A percentile compares a stretch with the other conserved stretches of the same genome.
These are phyloP conservation scores for Crematogaster levior DNA, from an alignment of 2,888 invertebrate species.

Conservation along the genomic window DNA sequence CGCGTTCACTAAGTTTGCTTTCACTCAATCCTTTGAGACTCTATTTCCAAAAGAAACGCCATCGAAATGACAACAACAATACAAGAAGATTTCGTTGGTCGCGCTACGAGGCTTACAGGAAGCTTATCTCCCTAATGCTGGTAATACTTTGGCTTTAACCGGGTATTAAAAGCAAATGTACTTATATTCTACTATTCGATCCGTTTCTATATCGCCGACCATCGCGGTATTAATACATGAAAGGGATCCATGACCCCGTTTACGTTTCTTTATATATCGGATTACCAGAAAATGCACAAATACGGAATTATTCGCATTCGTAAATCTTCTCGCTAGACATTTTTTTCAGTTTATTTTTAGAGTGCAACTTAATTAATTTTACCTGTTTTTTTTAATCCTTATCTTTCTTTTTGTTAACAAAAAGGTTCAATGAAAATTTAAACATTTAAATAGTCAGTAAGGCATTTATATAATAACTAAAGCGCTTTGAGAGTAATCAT, in stretches of 20 bases:
- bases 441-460: background rate
- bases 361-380: background rate
- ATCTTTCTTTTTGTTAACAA: background rate
- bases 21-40: conserved; percentile 74
- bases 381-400: background rate
- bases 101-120: conserved; percentile 61
- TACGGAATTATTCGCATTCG: conserved; percentile 11
- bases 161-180: conserved; percentile 81
- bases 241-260: conserved; percentile 73
- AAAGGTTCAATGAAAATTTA: background rate
- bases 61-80: conserved; percentile 63
- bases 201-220: conserved; percentile 61
- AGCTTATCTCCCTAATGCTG: conserved; percentile 78
- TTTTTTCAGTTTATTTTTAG: background rate
- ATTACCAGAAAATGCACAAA: conserved; percentile 28
- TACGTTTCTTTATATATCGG: conserved; percentile 67
- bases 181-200: conserved; percentile 72
- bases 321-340: background rate
- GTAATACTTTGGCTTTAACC: conserved; percentile 83
- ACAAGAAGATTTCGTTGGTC: conserved; percentile 68
- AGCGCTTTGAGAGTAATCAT: conserved; percentile 70
- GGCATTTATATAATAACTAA: background rate
- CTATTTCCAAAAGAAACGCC: conserved; percentile 69
- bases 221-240: conserved; percentile 65
- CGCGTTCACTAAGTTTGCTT: conserved; percentile 38